Evolutionary conservation across 2,113 vertebrate genomes (phyloP).

Genomic region (Cyphomyrus discorhynchus): DNA sequence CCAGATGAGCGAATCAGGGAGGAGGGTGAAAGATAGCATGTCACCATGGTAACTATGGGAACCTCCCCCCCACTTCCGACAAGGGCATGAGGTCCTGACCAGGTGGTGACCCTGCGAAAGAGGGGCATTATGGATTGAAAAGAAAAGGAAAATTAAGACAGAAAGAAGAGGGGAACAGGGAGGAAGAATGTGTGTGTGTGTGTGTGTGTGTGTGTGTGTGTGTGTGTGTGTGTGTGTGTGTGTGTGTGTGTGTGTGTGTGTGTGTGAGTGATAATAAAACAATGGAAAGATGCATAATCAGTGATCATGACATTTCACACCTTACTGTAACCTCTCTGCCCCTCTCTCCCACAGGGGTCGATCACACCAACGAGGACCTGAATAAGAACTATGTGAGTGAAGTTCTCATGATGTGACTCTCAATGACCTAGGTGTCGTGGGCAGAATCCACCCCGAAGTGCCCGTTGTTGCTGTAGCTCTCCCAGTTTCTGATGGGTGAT

Average conservation of each 20-base stretch:
- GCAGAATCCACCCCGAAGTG: background rate
- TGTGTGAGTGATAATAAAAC: too few relatives aligned
- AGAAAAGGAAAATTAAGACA: background rate
- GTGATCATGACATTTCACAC: background rate
- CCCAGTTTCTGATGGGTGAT: background rate
- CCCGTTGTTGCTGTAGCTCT: background rate
- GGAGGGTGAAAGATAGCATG: slow-evolving; percentile 69
- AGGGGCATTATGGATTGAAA: background rate
- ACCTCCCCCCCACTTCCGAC: slow-evolving; percentile 72
- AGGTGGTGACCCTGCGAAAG: slow-evolving; percentile 17
- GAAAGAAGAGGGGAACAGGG: background rate
- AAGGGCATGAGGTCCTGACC: slow-evolving; percentile 75
- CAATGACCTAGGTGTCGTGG: background rate
- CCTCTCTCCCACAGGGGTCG: slow-evolving; percentile 21
- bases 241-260: background rate
- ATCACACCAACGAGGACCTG: slow-evolving; percentile 28
- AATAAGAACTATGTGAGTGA: slow-evolving; percentile 30
- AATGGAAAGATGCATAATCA: background rate
- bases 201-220: too few relatives aligned
- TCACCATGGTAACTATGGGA: slow-evolving; percentile 75
- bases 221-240: background rate
- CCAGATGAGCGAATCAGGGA: slow-evolving; percentile 77
- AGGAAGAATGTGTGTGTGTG: background rate
- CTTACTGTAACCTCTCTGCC: background rate
- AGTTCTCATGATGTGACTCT: background rate